Percentiles rank a stretch among this genome's conserved stretches.
These are phyloP conservation scores for Tonatia bakeri DNA, from an alignment of 2,113 vertebrate species.

Conservation along the genomic window DNA sequence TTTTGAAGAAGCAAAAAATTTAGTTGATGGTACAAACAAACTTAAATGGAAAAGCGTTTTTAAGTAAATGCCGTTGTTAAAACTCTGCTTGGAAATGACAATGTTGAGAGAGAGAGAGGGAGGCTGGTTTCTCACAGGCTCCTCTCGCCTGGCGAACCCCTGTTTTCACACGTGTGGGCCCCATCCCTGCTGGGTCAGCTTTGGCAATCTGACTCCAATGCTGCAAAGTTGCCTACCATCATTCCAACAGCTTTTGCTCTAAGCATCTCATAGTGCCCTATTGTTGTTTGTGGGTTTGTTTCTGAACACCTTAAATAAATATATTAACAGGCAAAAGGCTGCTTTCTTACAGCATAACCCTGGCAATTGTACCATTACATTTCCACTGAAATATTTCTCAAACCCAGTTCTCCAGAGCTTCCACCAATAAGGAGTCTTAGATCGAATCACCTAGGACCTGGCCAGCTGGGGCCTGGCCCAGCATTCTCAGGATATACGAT, in stretches of 20 bases:
- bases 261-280: neutral
- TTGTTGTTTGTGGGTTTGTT: neutral
- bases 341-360: neutral
- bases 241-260: neutral
- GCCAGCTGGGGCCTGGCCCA: neutral
- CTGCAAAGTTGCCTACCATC: neutral
- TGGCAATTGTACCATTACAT: neutral
- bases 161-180: neutral
- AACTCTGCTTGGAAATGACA: neutral
- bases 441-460: neutral
- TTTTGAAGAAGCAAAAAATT: neutral
- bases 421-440: neutral
- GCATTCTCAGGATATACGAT: neutral
- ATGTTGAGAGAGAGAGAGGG: neutral
- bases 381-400: neutral
- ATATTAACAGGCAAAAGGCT: neutral
- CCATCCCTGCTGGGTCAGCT: neutral
- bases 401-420: neutral
- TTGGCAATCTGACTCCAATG: neutral
- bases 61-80: neutral
- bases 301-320: neutral
- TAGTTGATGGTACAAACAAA: neutral
- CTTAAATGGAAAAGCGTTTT: neutral
- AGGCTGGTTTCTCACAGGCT: accelerated
- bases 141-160: neutral